Conservation (phyloP, 2,888 invertebrate genomes). For the Tetragnatha montana region DNA sequence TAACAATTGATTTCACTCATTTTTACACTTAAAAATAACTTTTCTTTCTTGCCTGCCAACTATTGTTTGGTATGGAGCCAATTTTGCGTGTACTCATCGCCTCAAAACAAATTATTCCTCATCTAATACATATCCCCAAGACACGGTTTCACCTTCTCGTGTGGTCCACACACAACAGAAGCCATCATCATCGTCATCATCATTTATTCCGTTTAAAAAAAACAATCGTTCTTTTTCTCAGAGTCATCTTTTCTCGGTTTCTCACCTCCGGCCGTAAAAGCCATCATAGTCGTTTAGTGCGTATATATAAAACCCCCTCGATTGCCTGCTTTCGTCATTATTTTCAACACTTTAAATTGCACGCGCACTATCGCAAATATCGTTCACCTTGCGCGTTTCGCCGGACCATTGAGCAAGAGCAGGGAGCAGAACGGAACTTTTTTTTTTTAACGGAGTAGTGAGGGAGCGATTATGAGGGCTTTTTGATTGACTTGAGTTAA, state of each 20-base stretch:
- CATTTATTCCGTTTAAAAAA: constrained; percentile 19
- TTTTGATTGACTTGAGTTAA: no score
- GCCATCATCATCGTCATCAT: constrained; percentile 31
- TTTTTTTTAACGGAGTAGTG: constrained; percentile 4
- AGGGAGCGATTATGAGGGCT: background rate
- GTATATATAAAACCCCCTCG: background rate
- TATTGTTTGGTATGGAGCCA: no score
- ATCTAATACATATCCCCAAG: no score
- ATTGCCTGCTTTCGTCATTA: constrained; percentile 7
- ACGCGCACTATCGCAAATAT: constrained; percentile 17
- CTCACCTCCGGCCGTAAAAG: constrained; percentile 1
- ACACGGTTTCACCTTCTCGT: no score
- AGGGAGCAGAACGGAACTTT: constrained; percentile 39
- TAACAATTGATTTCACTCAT: no score
- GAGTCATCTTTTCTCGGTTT: background rate
- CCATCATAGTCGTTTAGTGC: constrained; percentile 20
- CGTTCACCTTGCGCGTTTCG: constrained; percentile 54
- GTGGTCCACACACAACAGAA: no score
- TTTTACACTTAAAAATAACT: no score
- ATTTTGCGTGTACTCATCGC: no score
- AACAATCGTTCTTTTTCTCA: constrained; percentile 4
- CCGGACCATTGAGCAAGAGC: constrained; percentile 45
- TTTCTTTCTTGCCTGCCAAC: no score
- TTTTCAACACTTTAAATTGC: no score
- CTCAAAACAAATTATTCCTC: no score